phyloP scores from a whole-genome alignment of 2,797 vertebrate species.

The Melopsittacus undulatus region DNA sequence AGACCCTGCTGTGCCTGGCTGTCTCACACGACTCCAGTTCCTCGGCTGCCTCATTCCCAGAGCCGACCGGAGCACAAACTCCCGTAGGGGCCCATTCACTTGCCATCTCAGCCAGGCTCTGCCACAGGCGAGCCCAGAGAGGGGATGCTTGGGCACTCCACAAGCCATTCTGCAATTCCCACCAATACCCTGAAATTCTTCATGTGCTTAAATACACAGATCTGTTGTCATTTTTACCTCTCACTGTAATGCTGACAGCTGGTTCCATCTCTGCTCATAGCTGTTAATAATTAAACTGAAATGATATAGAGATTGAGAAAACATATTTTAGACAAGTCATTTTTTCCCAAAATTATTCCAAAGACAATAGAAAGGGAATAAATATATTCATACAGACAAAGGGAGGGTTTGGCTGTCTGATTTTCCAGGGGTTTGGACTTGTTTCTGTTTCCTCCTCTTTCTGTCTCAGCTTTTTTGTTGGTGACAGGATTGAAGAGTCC shows the following conservation, averaged over 20 bases:
- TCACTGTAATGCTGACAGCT: background rate
- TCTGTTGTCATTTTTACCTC: background rate
- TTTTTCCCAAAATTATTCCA: background rate
- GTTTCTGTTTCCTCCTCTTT: background rate
- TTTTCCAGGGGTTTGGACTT: conserved; percentile 14
- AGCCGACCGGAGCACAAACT: rapidly evolving
- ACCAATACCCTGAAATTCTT: background rate
- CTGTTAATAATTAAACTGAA: conserved; percentile 3
- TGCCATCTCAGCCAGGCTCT: background rate
- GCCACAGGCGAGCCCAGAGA: rapidly evolving
- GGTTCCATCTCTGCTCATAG: background rate
- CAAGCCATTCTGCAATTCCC: background rate
- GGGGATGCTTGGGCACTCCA: background rate
- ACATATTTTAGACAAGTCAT: background rate
- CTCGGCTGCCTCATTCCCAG: background rate
- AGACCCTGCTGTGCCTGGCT: background rate
- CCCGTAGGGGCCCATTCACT: rapidly evolving
- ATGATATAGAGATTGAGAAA: background rate
- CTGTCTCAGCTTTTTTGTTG: background rate
- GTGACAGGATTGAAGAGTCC: background rate
- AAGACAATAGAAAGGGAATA: background rate
- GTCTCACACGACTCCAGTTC: background rate
- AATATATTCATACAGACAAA: background rate
- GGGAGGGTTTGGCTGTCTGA: background rate
- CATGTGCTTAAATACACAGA: background rate